Base-by-base conservation (phyloP, 2,888 invertebrate genomes). In the Leucophenga montana region DNA sequence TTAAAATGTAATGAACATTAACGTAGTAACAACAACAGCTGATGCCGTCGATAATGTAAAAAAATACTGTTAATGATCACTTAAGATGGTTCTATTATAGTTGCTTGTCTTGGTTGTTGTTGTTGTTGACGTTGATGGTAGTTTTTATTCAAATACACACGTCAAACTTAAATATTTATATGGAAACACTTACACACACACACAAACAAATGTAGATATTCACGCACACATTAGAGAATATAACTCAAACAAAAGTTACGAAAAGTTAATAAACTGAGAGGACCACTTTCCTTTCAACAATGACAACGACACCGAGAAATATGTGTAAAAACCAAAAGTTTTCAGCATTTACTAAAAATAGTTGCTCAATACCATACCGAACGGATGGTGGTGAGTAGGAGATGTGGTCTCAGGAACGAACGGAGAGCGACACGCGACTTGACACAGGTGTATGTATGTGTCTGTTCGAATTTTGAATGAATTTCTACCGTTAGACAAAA, bases 111-210 rank as follows among this genome's bases (percentile, higher is more conserved):
- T 27, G 4, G 27, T 27, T 27, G 27, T 27, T 69, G 39, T 61
- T 68, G 68, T 22, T 67, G 16, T 62, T 65, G 67, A 53, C 67
- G 53, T 53, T 80, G 83, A 73, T 71, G 64, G n/a, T n/a, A n/a
- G n/a, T 70, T 66, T 56, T 62, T 62, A 27, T 11, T 33, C 64
- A 33, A 33, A 33, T 5, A 33, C 33, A 33, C n/a, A n/a, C n/a
- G n/a, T n/a, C n/a, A n/a, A n/a, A 33, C 9, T 39, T 39, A 71
- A 18, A 69, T 66, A 67, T 66, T 71, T 65, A 61, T 64, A 53
- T 48, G 16, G 18, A 44, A 56, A 33, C 53, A 59, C 48, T 46
- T 62, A 31, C 22, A 53, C 14, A 71, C 13, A 59, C 57, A 11
- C 57, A 31, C 39, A 64, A 11, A 22, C 16, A n/a, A n/a, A n/a